A percentile compares a stretch with the other conserved stretches of the same genome.
Conservation (phyloP, 2,113 vertebrate species). For the Natator depressus region DNA sequence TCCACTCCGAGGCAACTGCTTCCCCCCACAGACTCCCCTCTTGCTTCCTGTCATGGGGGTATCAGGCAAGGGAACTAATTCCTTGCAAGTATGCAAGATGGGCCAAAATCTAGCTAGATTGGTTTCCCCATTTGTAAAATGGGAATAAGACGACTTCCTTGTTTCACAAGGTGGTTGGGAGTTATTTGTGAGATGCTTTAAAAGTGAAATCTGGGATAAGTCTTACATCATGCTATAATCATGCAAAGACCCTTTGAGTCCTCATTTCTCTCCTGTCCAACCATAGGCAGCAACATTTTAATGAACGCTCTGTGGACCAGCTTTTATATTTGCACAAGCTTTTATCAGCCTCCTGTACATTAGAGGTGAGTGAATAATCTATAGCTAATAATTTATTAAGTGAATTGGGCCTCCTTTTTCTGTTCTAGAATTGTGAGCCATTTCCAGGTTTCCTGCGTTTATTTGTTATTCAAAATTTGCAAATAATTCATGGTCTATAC, state of each 20-base stretch:
- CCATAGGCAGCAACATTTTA: background rate
- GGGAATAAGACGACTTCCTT: background rate
- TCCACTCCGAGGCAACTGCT: background rate
- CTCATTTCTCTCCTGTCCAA: background rate
- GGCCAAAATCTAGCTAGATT: background rate
- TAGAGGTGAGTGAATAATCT: slow-evolving; percentile 52
- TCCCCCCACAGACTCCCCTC: background rate
- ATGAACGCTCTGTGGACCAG: background rate
- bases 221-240: background rate
- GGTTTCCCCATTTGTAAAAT: slow-evolving; percentile 18
- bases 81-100: background rate
- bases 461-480: slow-evolving; percentile 50
- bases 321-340: slow-evolving; percentile 39
- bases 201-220: slow-evolving; percentile 17
- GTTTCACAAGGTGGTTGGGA: slow-evolving; percentile 17
- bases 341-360: slow-evolving; percentile 53
- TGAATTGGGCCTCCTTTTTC: slow-evolving; percentile 56
- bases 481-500: background rate
- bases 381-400: slow-evolving; percentile 65
- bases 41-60: background rate
- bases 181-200: background rate
- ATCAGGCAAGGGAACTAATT: background rate
- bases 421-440: slow-evolving; percentile 53
- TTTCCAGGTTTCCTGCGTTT: background rate
- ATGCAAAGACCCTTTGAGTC: slow-evolving; percentile 7